Evolutionary conservation across 2,888 invertebrate species (phyloP), one percentile per base, ranked within the genome.

Genomic region (Dicycla oo): DNA sequence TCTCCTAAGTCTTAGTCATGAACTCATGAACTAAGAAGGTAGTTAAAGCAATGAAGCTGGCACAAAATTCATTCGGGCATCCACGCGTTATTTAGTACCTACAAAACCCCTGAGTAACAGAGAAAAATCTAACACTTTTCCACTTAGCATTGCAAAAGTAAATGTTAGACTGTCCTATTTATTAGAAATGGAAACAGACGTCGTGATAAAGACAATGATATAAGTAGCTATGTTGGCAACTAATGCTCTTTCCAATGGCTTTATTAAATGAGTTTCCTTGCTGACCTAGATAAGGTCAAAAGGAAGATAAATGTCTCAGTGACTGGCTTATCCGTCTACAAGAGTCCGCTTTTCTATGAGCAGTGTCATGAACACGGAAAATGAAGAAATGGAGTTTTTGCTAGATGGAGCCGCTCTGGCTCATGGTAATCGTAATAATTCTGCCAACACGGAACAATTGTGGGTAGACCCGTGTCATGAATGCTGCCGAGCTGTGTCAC

Each of bases 211-310:
- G 47, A 65, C 62, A 74, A 65, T 74, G 4, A 58, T 77, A 61
- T 38, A 77, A 3, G 15, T 34, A 57, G 54, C 34, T 78, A 49
- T 66, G 45, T 64, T 61, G 47, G 26, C 53, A 65, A 10, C 34
- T 73, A 74, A 62, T 65, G 53, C 61, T 56, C n/a, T n/a, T 38
- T 51, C 51, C 38, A 66, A 53, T 69, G 47, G 60, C 61, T 69
- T 56, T 49, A 79, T 67, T 73, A 64, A 69, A 78, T 62, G 57
- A 61, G 47, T 69, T 62, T 69, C 30, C 53, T 57, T 57, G 53
- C 51, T 62, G 57, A 65, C 62, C 56, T 78, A 74, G 45, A 61
- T 78, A 56, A 23, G 53, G 47, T 74, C 56, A 69, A 74, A 69
- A 65, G 23, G 47, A 26, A 67, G 30, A 69, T 61, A 53, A 62